Conservation (phyloP, 2,113 vertebrate genomes). For the Salvelinus sp. region DNA sequence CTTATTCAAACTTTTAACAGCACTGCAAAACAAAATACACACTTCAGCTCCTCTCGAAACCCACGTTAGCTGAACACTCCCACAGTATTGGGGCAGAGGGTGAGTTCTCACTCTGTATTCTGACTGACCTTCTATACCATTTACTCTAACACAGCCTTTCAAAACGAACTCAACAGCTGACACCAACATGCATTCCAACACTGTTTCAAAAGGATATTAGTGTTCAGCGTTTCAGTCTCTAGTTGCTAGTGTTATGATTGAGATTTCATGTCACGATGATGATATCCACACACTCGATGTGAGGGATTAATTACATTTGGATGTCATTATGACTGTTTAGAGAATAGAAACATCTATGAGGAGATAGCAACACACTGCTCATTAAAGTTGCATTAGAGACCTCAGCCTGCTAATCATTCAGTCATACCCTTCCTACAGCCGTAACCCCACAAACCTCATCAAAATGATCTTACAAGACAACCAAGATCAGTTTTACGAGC, state of each 20-base stretch:
- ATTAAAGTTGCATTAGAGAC: slow-evolving; percentile 40
- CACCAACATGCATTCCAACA: background rate
- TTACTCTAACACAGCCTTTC: background rate
- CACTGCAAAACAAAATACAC: slow-evolving; percentile 9
- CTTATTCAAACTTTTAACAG: background rate
- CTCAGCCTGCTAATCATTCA: slow-evolving; percentile 19
- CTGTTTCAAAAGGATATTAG: background rate
- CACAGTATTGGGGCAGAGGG: background rate
- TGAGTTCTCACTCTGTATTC: background rate
- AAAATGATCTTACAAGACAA: slow-evolving; percentile 17
- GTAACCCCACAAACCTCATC: slow-evolving; percentile 2
- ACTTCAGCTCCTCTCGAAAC: background rate
- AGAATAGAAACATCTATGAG: slow-evolving; percentile 24
- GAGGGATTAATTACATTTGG: slow-evolving; percentile 6
- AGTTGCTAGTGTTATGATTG: background rate
- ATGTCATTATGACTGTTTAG: slow-evolving; percentile 45
- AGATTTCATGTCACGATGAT: background rate
- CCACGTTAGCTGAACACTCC: slow-evolving; percentile 2
- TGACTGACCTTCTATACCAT: background rate
- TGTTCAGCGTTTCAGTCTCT: background rate
- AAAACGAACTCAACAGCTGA: background rate
- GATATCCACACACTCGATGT: background rate
- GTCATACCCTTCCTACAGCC: slow-evolving; percentile 23
- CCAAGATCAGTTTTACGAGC: slow-evolving; percentile 35
- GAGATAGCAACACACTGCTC: slow-evolving; percentile 22